These are phyloP conservation scores for Phrynocephalus vlangalii DNA, from an alignment of 2,797 vertebrate species.

Conservation along the genomic window DNA sequence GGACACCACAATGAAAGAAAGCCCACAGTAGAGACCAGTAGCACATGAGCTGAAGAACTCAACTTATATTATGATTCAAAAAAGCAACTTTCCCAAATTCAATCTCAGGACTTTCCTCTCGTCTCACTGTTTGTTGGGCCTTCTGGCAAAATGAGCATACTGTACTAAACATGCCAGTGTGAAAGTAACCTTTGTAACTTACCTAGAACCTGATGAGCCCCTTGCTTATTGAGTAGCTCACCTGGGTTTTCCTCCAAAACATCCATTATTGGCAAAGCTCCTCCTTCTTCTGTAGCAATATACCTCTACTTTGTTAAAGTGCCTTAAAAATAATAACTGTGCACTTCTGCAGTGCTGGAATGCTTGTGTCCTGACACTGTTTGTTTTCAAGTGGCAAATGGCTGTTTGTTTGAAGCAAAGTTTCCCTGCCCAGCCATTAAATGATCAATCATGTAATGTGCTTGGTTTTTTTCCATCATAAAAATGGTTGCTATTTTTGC, in stretches of 20 bases:
- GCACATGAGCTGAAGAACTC: no score
- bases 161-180: no score
- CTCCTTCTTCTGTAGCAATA: not conserved
- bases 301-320: not conserved
- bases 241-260: not conserved
- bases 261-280: not conserved
- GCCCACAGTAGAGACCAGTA: no score
- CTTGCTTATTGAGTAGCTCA: not conserved
- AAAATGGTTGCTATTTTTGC: constrained; percentile 12
- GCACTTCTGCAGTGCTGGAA: not conserved
- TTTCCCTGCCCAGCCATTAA: not conserved
- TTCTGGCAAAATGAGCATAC: no score
- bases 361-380: not conserved
- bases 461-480: not conserved
- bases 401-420: not conserved
- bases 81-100: no score
- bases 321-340: not conserved
- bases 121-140: no score
- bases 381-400: constrained; percentile 5
- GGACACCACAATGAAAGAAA: no score
- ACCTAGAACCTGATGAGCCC: no score
- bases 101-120: no score
- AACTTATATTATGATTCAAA: no score
- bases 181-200: no score
- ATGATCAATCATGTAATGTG: not conserved